phyloP scores from a whole-genome alignment of 2,113 vertebrate species.

The Varanus komodoensis region DNA sequence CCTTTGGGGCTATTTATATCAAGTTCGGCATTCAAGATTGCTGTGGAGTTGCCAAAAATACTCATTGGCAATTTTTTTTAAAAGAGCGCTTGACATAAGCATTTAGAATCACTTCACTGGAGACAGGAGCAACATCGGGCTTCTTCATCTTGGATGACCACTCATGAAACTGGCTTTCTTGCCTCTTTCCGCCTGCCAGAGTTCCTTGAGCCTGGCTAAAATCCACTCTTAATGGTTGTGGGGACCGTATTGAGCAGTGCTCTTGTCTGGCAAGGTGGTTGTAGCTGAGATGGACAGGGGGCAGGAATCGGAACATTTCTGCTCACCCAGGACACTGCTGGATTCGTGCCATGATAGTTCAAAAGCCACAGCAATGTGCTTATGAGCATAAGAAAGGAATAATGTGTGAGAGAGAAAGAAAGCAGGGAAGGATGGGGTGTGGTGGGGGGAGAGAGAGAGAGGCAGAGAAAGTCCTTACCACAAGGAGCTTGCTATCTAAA shows the following conservation, averaged over 20 bases:
- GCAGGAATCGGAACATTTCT: not conserved
- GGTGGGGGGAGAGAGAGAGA: too few species aligned
- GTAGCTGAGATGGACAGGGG: not conserved
- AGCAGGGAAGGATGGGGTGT: too few species aligned
- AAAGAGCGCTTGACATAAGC: not conserved
- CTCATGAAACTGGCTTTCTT: not conserved
- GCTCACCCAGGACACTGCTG: not conserved
- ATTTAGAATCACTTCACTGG: constrained; percentile 4
- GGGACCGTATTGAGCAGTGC: not conserved
- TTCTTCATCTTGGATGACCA: not conserved
- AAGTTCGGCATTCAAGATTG: not conserved
- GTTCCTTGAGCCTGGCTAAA: too few species aligned
- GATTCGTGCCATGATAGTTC: not conserved
- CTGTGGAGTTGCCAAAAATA: constrained; percentile 3
- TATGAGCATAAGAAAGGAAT: too few species aligned
- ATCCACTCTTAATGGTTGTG: too few species aligned
- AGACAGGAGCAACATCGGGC: constrained; percentile 15
- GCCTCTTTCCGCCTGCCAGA: not conserved
- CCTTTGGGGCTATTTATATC: constrained; percentile 40
- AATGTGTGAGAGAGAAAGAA: too few species aligned
- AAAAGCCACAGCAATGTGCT: too few species aligned
- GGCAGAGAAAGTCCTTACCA: too few species aligned
- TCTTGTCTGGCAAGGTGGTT: not conserved
- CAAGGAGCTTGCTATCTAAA: too few species aligned
- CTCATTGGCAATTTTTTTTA: not conserved